These are phyloP conservation scores for Eugnorisma glareosa DNA, from an alignment of 2,888 invertebrate genomes.

Conservation along the genomic window DNA sequence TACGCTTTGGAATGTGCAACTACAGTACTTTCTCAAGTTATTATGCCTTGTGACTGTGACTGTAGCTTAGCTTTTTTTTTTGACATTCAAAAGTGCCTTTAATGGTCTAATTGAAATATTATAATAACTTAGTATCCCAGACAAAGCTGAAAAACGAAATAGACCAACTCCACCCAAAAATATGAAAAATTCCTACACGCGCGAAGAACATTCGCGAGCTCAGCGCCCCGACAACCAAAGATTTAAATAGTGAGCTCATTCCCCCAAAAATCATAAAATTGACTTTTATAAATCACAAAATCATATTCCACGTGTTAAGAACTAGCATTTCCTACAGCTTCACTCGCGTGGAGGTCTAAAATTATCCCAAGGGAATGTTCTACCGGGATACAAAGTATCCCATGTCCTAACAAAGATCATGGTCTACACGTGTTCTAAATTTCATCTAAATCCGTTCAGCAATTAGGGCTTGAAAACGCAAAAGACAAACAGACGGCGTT, in stretches of 20 bases:
- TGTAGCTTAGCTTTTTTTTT: no score
- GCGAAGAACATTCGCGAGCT: slow-evolving; percentile 10
- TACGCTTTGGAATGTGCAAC: no score
- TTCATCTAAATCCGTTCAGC: neutral
- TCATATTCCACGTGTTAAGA: slow-evolving; percentile 35
- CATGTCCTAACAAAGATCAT: neutral
- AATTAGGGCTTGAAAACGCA: neutral
- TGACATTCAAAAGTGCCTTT: no score
- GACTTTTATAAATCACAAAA: slow-evolving; percentile 52
- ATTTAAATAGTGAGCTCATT: slow-evolving; percentile 41
- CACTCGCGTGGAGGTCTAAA: neutral
- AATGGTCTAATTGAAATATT: no score
- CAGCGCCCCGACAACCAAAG: neutral
- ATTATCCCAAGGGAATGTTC: no score
- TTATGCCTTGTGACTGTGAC: no score
- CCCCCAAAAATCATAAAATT: slow-evolving; percentile 52
- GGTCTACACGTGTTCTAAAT: neutral
- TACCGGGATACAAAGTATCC: neutral
- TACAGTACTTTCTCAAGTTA: no score
- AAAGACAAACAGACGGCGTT: neutral
- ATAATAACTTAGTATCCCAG: neutral
- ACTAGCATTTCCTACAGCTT: neutral
- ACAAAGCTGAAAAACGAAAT: neutral
- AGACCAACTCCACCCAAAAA: no score
- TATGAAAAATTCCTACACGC: neutral